Percentiles rank a stretch among this genome's conserved stretches.
phyloP scores from a whole-genome alignment of 2,888 invertebrate species.

The Pediacus dermestoides region DNA sequence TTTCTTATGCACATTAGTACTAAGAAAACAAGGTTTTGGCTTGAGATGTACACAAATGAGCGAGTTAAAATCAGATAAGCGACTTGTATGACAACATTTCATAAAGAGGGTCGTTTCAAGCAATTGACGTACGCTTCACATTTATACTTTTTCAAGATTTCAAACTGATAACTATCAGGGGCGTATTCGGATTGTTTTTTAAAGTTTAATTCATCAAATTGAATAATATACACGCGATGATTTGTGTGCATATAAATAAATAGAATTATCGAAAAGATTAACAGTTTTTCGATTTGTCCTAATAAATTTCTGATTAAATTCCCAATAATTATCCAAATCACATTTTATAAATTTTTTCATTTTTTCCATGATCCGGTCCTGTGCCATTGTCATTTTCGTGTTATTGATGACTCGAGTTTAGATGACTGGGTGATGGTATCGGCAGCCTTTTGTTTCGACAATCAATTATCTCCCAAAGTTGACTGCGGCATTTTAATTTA shows the following conservation, averaged over 20 bases:
- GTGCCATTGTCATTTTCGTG: conserved; percentile 43
- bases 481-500: conserved; percentile 49
- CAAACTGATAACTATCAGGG: conserved; percentile 35
- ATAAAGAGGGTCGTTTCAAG: conserved; percentile 44
- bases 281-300: no score
- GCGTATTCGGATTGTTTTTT: conserved; percentile 16
- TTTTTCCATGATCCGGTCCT: conserved; percentile 23
- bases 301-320: no score
- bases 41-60: conserved; percentile 26
- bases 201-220: no score
- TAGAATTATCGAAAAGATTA: no score
- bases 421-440: conserved; percentile 42
- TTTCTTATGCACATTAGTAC: no score
- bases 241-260: no score
- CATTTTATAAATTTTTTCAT: no score
- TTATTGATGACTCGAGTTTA: conserved; percentile 42
- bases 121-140: conserved; percentile 45
- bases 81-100: conserved; percentile 48
- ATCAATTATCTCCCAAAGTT: conserved; percentile 46
- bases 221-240: no score
- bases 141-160: conserved; percentile 36
- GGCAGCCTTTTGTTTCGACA: conserved; percentile 49
- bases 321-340: no score
- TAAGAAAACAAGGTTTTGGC: conserved; percentile 10
- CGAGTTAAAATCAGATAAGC: conserved; percentile 45